Base-by-base conservation (phyloP, 2,113 vertebrate species). In the Cebidichthys violaceus region DNA sequence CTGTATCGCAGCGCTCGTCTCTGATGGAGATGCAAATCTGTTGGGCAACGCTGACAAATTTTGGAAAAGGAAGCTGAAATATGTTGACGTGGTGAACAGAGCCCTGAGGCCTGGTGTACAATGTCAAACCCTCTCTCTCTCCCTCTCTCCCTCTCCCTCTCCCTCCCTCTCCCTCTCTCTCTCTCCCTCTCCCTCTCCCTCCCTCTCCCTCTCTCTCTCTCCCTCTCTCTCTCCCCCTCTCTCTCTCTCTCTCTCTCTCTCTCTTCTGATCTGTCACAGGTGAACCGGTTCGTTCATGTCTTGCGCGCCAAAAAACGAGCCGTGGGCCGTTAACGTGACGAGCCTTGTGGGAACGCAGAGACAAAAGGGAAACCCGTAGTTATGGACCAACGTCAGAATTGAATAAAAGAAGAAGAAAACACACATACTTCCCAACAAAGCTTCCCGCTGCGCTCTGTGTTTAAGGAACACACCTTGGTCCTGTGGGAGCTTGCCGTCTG, bases 381-480 rank as follows among this genome's bases (percentile, higher is more conserved):
- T 84, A 77, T 4, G 68, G 24, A 74, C 70, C 66, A 83, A 89
- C 75, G 78, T 70, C 77, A 57, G 43, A 64, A 75, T 54, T 43
- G n/a, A 22, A 24, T n/a, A 11, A 55, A 55, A 55, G 52, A n/a
- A 54, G 52, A 54, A 55, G 7, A 79, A 83, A 43, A 52, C 9
- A 18, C 20, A 47, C 82, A 81, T 81, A 86, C 70, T 73, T 83
- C 67, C 75, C 43, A 72, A 91, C 90, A 92, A 92, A 83, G 83
- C 82, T 67, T 82, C 69, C 70, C 59, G 71, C 75, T 78, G 45
- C 75, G 57, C 79, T 31, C 74, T 47, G 10, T 68, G 61, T 84
- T 90, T 47, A 86, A 65, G 43, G 67, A 92, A 90, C 93, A 90
- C 92, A 91, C 90, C 92, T 91, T 75, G 14, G 89, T 91, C 92